Percentiles rank a stretch among this genome's conserved stretches.
Conservation (phyloP, 2,797 vertebrate species). For the Notamacropus eugenii region DNA sequence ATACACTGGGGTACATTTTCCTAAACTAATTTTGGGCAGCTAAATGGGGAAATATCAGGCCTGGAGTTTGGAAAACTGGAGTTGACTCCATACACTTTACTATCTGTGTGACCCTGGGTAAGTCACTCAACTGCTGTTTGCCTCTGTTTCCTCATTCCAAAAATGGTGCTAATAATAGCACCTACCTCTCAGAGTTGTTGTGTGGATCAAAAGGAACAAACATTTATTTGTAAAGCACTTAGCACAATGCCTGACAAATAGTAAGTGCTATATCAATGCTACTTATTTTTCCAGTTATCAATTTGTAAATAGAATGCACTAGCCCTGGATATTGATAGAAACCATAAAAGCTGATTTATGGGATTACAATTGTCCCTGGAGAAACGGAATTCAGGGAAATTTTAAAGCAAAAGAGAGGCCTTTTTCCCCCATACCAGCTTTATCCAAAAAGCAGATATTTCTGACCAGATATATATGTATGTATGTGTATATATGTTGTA, state of each 20-base stretch:
- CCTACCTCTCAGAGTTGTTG: background rate
- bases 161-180: background rate
- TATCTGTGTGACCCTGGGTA: background rate
- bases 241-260: background rate
- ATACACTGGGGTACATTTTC: background rate
- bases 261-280: too few relatives aligned
- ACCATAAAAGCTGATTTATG: background rate
- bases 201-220: background rate
- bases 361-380: background rate
- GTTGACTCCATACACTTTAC: background rate
- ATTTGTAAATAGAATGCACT: background rate
- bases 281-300: background rate
- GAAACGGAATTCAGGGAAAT: background rate
- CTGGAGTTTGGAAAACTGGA: background rate
- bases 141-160: background rate
- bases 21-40: background rate
- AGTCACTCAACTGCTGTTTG: background rate
- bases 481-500: too few relatives aligned
- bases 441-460: background rate
- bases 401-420: too few relatives aligned
- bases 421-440: background rate
- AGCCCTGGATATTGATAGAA: background rate
- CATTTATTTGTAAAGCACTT: background rate
- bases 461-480: background rate
- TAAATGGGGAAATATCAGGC: background rate